Percentiles rank a stretch among this genome's conserved stretches.
These are phyloP conservation scores for Paralichthys olivaceus DNA, from an alignment of 2,113 vertebrate genomes.

Conservation along the genomic window DNA sequence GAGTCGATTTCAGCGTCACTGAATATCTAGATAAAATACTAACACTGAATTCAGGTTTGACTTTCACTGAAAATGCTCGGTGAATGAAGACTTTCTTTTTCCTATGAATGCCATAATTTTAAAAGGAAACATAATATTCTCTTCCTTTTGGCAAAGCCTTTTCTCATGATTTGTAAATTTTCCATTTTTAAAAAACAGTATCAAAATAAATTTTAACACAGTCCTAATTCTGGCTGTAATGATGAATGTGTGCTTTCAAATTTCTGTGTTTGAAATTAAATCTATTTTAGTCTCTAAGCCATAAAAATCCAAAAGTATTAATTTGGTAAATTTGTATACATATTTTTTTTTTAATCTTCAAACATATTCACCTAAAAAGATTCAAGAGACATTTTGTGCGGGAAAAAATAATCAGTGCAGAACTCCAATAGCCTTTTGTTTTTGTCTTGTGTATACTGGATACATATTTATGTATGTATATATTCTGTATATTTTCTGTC, in stretches of 20 bases:
- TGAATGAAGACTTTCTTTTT: background rate
- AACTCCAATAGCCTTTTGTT: constrained; percentile 29
- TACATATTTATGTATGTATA: background rate
- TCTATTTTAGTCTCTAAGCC: background rate
- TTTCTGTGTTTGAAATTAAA: background rate
- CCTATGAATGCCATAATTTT: background rate
- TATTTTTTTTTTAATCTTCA: background rate
- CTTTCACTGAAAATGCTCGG: background rate
- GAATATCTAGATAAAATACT: constrained; percentile 24
- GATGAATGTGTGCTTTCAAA: background rate
- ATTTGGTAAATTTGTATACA: background rate
- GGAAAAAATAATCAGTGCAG: background rate
- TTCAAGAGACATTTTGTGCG: background rate
- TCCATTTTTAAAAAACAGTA: background rate
- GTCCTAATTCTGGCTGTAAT: background rate
- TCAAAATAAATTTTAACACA: background rate
- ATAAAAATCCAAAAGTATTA: background rate
- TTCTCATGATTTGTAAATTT: background rate
- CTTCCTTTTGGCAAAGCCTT: background rate
- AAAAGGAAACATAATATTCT: background rate
- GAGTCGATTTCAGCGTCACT: constrained; percentile 50
- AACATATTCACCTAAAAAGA: constrained; percentile 8
- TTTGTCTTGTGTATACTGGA: background rate
- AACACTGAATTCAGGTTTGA: constrained; percentile 12
- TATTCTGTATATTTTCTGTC: constrained; percentile 23